Conservation (phyloP, 2,888 invertebrate genomes). For the Papilio protenor region DNA sequence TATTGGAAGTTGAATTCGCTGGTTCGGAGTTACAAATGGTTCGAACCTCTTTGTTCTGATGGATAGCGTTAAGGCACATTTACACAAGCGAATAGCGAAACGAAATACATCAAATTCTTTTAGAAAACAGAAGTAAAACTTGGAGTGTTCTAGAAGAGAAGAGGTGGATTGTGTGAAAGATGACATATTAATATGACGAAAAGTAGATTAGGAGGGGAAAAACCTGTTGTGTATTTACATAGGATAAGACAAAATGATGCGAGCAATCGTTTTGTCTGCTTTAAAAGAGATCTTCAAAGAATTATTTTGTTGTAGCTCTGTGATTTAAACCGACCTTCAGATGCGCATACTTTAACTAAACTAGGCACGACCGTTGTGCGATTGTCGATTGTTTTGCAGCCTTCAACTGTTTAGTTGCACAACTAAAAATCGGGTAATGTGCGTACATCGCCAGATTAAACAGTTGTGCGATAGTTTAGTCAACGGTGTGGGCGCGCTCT, state of each 20-base stretch:
- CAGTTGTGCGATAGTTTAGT: not conserved
- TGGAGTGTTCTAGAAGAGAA: too few species aligned
- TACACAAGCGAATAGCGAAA: not conserved
- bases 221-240: too few species aligned
- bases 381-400: too few species aligned
- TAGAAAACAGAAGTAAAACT: not conserved
- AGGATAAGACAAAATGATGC: too few species aligned
- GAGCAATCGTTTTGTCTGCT: not conserved
- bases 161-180: too few species aligned
- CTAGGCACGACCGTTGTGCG: too few species aligned
- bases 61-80: not conserved
- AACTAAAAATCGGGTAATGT: too few species aligned
- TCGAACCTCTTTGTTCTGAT: constrained; percentile 32
- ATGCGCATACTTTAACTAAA: too few species aligned
- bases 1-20: constrained; percentile 13
- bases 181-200: too few species aligned
- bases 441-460: too few species aligned
- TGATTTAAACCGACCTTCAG: not conserved
- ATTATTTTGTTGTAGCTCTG: not conserved
- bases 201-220: too few species aligned
- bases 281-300: not conserved
- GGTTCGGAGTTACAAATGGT: constrained; percentile 24
- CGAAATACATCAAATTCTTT: not conserved
- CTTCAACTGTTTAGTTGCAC: too few species aligned
- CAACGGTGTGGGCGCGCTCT: not conserved